These are phyloP conservation scores for Ceratosolen fusciceps DNA, from an alignment of 1,140 invertebrate genomes.

Conservation along the genomic window DNA sequence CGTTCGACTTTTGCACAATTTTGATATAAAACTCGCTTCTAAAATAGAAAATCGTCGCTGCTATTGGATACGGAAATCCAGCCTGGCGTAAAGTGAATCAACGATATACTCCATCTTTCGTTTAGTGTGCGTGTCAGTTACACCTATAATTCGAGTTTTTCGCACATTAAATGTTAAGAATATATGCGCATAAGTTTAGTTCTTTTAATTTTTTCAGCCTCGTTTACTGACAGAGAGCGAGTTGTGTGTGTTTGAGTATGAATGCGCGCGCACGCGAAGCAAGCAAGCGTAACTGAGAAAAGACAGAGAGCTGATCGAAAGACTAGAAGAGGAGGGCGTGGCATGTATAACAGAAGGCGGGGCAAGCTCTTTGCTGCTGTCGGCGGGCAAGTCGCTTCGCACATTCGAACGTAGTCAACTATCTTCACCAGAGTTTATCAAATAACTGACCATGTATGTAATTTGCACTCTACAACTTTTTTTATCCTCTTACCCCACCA, in stretches of 20 bases:
- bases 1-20: too few relatives aligned
- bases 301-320: constrained; percentile 4
- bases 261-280: background rate
- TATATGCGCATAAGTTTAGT: background rate
- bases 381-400: constrained; percentile 1
- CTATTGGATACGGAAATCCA: background rate
- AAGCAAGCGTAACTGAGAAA: constrained; percentile 4
- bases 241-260: too few relatives aligned
- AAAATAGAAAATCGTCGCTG: background rate
- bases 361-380: constrained; percentile 7
- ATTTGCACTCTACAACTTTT: background rate
- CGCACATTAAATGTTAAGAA: background rate
- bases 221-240: constrained; percentile 1
- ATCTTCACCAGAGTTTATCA: background rate
- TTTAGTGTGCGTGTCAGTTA: background rate
- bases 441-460: background rate
- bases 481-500: background rate
- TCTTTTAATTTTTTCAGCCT: constrained; percentile 12
- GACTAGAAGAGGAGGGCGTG: constrained; percentile 39
- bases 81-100: constrained; percentile 23
- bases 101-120: background rate
- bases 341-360: constrained; percentile 19
- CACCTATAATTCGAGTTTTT: constrained; percentile 5
- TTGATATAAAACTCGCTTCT: too few relatives aligned
- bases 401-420: background rate